Conservation (phyloP, 2,888 invertebrate genomes). For the Zaprionus obscuricornis region DNA sequence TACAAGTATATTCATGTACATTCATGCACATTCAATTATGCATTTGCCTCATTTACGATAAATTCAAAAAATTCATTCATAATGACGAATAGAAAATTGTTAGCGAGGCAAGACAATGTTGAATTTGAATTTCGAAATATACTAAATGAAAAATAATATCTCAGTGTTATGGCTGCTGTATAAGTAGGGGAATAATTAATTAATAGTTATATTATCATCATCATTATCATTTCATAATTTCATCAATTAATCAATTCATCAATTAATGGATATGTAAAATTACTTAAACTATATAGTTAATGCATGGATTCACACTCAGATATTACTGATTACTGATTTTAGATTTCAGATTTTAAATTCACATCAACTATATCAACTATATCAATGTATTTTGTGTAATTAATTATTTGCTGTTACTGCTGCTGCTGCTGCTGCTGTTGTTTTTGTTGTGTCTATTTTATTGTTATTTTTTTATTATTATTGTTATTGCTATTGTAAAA, state of each 20-base stretch:
- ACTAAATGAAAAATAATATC: constrained; percentile 61
- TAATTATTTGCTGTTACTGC: too few species aligned
- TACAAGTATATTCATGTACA: neutral
- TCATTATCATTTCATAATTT: constrained; percentile 11
- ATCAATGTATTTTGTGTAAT: too few species aligned
- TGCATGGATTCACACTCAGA: constrained; percentile 25
- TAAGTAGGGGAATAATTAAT: constrained; percentile 13
- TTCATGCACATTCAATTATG: constrained; percentile 28
- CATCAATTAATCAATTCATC: constrained; percentile 8
- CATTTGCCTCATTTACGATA: too few species aligned
- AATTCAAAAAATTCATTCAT: too few species aligned
- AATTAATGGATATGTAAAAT: constrained; percentile 68
- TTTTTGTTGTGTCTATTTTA: neutral
- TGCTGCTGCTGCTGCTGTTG: too few species aligned
- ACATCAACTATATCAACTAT: too few species aligned
- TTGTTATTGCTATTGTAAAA: constrained; percentile 14
- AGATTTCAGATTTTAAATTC: constrained; percentile 28
- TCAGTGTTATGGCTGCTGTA: constrained; percentile 66
- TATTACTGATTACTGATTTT: constrained; percentile 7
- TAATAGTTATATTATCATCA: too few species aligned
- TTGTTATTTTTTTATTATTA: too few species aligned
- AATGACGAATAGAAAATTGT: too few species aligned
- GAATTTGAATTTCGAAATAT: too few species aligned
- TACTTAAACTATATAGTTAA: constrained; percentile 67
- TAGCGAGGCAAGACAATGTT: too few species aligned